Percentiles rank a stretch among this genome's conserved stretches.
These are phyloP conservation scores for Zaprionus ornatus DNA, from an alignment of 1,140 invertebrate species.

Conservation along the genomic window DNA sequence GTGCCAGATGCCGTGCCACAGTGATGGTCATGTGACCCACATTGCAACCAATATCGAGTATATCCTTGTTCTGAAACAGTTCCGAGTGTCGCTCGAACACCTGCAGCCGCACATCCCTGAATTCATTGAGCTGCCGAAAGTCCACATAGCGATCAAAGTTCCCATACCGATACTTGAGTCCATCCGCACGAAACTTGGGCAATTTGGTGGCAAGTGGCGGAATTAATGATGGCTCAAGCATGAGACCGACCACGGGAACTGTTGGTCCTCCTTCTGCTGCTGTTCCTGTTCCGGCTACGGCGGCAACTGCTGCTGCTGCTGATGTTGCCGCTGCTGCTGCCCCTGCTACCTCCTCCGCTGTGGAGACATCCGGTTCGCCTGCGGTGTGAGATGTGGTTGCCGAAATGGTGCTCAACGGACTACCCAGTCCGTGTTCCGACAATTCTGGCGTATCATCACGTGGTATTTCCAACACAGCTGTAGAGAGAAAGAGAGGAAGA, in stretches of 20 bases:
- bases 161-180: conserved; percentile 94
- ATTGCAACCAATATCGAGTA: conserved; percentile 99
- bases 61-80: conserved; percentile 94
- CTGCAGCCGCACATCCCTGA: conserved; percentile 92
- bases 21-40: conserved; percentile 96
- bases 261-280: not conserved
- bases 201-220: conserved; percentile 80
- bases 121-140: conserved; percentile 93
- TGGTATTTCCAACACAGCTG: conserved; percentile 59
- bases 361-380: conserved; percentile 61
- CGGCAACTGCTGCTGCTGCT: not conserved
- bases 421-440: conserved; percentile 63
- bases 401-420: conserved; percentile 74
- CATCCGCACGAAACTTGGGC: conserved; percentile 90
- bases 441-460: conserved; percentile 76
- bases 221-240: conserved; percentile 56
- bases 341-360: conserved; percentile 27
- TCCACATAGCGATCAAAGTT: conserved; percentile 99
- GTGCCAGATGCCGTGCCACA: conserved; percentile 93
- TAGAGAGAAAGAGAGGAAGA: conserved; percentile 7
- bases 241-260: conserved; percentile 21
- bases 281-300: not conserved
- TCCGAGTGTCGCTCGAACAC: conserved; percentile 91
- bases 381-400: conserved; percentile 72
- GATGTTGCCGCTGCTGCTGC: conserved; percentile 1